Evolutionary conservation across 37 sponge, comb jelly and placozoan genomes (phyloP).

Genomic region (Spongia lamella): DNA sequence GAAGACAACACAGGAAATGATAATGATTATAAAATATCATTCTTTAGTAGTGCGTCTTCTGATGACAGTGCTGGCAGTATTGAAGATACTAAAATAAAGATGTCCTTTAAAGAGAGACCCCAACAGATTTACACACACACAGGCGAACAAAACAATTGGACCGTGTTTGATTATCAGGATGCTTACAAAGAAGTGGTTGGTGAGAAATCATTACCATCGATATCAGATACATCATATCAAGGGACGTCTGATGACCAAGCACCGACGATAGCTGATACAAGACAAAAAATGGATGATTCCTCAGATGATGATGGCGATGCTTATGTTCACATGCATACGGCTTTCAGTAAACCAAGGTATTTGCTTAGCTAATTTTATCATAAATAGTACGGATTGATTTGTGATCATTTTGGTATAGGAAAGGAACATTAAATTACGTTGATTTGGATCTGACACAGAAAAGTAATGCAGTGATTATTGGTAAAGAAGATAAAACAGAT

Average conservation of each 20-base stretch:
- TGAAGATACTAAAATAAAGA: background rate
- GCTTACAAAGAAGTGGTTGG: background rate
- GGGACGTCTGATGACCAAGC: background rate
- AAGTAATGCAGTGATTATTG: no score
- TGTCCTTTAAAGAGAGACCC: background rate
- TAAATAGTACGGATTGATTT: no score
- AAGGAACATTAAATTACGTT: no score
- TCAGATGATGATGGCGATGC: conserved; percentile 14
- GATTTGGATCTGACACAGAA: no score
- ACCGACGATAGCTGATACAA: background rate
- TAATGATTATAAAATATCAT: background rate
- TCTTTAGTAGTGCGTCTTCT: background rate
- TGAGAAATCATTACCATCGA: background rate
- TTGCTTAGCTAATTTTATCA: no score
- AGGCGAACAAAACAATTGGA: background rate
- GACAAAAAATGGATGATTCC: conserved; percentile 24
- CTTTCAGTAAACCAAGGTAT: no score
- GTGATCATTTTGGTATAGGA: no score
- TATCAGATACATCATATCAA: background rate
- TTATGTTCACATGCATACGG: conserved; percentile 35
- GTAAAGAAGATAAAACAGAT: no score
- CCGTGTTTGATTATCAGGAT: background rate
- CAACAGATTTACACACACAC: no score
- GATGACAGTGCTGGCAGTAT: no score
- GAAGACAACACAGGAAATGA: background rate